Evolutionary conservation across 1,140 invertebrate genomes (phyloP).

Genomic region (Nasonia giraulti): DNA sequence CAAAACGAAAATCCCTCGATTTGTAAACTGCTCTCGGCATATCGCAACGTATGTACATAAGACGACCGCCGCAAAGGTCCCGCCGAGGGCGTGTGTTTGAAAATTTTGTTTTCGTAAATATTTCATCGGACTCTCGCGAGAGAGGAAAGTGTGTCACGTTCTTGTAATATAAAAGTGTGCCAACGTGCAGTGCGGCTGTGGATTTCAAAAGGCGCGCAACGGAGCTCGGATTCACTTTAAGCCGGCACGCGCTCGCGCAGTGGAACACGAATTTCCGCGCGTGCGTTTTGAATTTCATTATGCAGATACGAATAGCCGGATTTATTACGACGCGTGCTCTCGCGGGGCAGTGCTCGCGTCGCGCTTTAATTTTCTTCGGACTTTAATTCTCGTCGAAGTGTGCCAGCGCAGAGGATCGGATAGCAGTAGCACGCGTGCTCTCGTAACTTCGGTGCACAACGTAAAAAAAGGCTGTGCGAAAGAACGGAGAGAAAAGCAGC

Average conservation of each 20-base stretch:
- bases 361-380: neutral
- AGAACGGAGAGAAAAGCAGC: neutral
- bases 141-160: no score
- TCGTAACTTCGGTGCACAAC: neutral
- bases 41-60: neutral
- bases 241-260: no score
- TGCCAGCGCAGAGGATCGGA: neutral
- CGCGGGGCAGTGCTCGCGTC: neutral
- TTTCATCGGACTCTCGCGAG: neutral
- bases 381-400: neutral
- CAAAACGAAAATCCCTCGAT: neutral
- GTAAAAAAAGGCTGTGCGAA: neutral
- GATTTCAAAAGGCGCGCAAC: neutral
- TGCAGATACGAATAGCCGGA: neutral
- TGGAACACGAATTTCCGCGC: neutral
- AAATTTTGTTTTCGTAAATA: neutral
- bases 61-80: neutral
- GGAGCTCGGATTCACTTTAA: neutral
- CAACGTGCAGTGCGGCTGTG: neutral
- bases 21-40: constrained; percentile 25
- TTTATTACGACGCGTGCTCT: neutral
- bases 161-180: neutral
- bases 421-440: neutral
- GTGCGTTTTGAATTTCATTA: constrained; percentile 3
- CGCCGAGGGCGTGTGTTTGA: neutral